These are phyloP conservation scores for Sebastolobus altivelis DNA, from an alignment of 2,797 vertebrate genomes.

Conservation along the genomic window DNA sequence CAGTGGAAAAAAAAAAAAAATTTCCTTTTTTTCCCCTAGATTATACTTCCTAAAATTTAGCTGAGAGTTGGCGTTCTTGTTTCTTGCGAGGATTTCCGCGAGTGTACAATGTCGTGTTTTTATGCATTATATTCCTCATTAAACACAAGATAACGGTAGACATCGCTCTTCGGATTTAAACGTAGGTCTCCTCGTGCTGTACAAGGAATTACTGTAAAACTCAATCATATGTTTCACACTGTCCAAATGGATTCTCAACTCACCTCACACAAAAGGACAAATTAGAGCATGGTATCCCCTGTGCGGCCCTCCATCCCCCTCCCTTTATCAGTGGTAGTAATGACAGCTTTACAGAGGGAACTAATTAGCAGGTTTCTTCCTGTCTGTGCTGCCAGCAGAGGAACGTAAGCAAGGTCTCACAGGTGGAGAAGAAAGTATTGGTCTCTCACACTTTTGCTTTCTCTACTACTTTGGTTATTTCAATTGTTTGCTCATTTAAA, in stretches of 20 bases:
- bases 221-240: constrained; percentile 47
- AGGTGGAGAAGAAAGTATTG: constrained; percentile 66
- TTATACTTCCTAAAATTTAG: constrained; percentile 45
- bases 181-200: constrained; percentile 40
- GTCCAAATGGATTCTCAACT: constrained; percentile 54
- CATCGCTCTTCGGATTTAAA: constrained; percentile 45
- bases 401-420: constrained; percentile 64
- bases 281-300: constrained; percentile 74
- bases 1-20: constrained; percentile 1
- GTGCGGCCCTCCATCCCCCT: constrained; percentile 45
- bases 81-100: constrained; percentile 39
- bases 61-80: constrained; percentile 38
- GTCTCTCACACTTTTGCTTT: constrained; percentile 1
- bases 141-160: constrained; percentile 41
- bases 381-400: constrained; percentile 78
- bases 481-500: constrained; percentile 19
- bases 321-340: constrained; percentile 72
- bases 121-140: constrained; percentile 48
- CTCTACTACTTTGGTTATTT: constrained; percentile 3
- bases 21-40: not conserved
- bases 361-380: constrained; percentile 86
- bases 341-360: constrained; percentile 83
- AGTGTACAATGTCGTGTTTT: constrained; percentile 28
- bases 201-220: constrained; percentile 54
- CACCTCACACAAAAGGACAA: constrained; percentile 66